These are phyloP conservation scores for Melanerpes aurifrons DNA, from an alignment of 2,113 vertebrate genomes.

Conservation along the genomic window DNA sequence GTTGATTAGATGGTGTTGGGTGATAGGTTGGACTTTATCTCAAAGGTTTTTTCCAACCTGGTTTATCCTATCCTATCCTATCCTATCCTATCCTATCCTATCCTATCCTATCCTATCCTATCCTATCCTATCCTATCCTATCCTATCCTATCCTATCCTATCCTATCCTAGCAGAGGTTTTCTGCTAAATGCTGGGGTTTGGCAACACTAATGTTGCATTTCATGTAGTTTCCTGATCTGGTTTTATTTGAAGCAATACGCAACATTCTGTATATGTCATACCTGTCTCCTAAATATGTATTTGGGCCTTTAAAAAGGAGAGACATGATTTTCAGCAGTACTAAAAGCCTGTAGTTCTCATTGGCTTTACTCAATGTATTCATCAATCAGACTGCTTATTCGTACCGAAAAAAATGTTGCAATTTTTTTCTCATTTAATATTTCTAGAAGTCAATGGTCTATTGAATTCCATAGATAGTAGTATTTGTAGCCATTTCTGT, in stretches of 20 bases:
- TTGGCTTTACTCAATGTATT: not conserved
- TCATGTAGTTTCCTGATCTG: not conserved
- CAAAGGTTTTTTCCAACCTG: no score
- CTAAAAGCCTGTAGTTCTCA: not conserved
- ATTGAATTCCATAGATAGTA: not conserved
- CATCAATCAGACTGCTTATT: not conserved
- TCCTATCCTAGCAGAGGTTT: not conserved
- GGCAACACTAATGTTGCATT: not conserved
- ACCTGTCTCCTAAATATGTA: not conserved
- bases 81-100: no score
- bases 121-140: no score
- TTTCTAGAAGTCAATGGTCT: not conserved
- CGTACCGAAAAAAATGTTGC: not conserved
- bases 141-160: no score
- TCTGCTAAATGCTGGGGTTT: not conserved
- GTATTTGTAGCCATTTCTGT: not conserved
- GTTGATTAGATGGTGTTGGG: no score
- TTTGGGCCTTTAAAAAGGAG: not conserved
- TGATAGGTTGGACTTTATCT: no score
- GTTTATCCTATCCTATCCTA: no score
- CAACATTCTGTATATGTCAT: not conserved
- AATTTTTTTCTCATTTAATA: not conserved
- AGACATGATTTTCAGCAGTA: not conserved
- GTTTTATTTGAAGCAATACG: not conserved
- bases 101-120: no score